Percentiles rank a stretch among this genome's conserved stretches.
phyloP scores from a whole-genome alignment of 2,888 invertebrate genomes.

The Agapostemon virescens region DNA sequence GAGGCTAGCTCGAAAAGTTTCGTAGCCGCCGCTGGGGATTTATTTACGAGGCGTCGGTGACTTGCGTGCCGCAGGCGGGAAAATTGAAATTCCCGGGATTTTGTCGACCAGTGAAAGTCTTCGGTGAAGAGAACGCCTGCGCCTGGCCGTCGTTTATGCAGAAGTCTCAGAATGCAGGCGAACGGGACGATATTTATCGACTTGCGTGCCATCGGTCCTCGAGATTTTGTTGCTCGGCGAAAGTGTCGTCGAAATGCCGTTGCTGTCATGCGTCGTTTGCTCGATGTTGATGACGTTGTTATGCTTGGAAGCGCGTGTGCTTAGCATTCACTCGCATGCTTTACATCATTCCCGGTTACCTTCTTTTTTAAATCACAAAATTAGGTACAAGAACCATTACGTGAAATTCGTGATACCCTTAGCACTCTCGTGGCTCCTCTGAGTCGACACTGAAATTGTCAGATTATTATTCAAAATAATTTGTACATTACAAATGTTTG shows the following conservation, averaged over 20 bases:
- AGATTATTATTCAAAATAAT: no score
- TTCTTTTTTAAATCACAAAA: not conserved
- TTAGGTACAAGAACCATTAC: not conserved
- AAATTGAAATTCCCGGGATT: conserved; percentile 13
- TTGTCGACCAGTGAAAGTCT: conserved; percentile 5
- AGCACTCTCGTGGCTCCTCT: no score
- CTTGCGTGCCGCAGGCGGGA: conserved; percentile 9
- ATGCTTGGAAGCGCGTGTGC: not conserved
- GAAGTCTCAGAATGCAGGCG: not conserved
- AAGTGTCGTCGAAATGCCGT: conserved; percentile 9
- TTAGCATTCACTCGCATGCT: not conserved
- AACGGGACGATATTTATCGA: not conserved
- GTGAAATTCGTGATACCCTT: no score
- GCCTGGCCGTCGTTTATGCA: not conserved
- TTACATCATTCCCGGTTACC: not conserved
- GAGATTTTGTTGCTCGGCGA: conserved; percentile 4
- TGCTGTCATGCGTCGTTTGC: not conserved
- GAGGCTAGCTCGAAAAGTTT: conserved; percentile 5
- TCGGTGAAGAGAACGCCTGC: not conserved
- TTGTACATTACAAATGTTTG: no score
- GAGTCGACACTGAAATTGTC: no score
- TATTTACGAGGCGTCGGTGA: conserved; percentile 26
- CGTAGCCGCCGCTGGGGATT: conserved; percentile 12
- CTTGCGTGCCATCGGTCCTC: conserved; percentile 7
- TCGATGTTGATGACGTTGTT: not conserved